Evolutionary conservation across 2,888 invertebrate species (phyloP).

Genomic region (Trachelus tabidus): DNA sequence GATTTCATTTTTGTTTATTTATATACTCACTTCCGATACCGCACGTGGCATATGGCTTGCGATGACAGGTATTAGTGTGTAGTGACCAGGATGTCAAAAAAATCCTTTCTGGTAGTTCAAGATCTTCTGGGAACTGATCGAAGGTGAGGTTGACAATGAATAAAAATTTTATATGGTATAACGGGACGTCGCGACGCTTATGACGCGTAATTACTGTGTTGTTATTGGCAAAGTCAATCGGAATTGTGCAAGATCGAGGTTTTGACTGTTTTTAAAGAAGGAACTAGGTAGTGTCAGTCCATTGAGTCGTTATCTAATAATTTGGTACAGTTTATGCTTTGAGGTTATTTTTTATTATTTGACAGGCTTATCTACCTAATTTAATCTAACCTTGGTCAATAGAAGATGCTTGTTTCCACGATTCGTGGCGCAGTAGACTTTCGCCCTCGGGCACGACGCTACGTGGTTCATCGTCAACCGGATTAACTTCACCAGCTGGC

Average conservation of each 20-base stretch:
- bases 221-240: no score
- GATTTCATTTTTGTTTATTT: neutral
- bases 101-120: neutral
- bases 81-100: slow-evolving; percentile 19
- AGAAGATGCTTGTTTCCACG: slow-evolving; percentile 24
- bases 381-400: slow-evolving; percentile 26
- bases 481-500: slow-evolving; percentile 25
- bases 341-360: no score
- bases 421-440: slow-evolving; percentile 29
- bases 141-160: neutral
- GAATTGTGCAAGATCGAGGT: no score
- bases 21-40: slow-evolving; percentile 25
- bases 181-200: no score
- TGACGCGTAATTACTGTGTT: no score
- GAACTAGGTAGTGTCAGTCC: no score
- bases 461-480: slow-evolving; percentile 25
- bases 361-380: no score
- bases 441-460: slow-evolving; percentile 20
- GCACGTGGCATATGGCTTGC: slow-evolving; percentile 22
- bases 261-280: no score
- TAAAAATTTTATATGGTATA: neutral
- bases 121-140: neutral
- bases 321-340: no score
- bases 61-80: slow-evolving; percentile 20
- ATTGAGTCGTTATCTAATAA: no score